These are phyloP conservation scores for Oxygymnocypris stewartii DNA, from an alignment of 2,113 vertebrate species.

Conservation along the genomic window DNA sequence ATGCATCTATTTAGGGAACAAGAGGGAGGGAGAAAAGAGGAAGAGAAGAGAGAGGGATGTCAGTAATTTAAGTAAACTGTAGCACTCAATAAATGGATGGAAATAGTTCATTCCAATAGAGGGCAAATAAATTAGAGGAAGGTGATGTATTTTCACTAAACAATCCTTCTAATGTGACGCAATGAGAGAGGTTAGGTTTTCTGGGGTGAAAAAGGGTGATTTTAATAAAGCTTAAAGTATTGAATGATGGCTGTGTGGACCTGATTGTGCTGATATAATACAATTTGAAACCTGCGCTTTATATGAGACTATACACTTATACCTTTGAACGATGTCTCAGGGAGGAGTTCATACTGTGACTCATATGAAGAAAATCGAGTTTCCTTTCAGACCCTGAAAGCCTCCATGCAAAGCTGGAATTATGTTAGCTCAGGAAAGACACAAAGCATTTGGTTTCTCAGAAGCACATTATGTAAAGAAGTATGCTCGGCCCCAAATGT, in stretches of 20 bases:
- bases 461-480: background rate
- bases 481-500: background rate
- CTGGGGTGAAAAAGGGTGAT: background rate
- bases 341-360: background rate
- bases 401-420: background rate
- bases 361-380: background rate
- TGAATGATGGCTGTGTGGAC: constrained; percentile 20
- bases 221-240: constrained; percentile 26
- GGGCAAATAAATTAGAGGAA: constrained; percentile 31
- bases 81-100: constrained; percentile 11
- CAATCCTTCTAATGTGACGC: constrained; percentile 25
- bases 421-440: constrained; percentile 10
- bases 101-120: constrained; percentile 35
- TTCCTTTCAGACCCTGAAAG: constrained; percentile 3
- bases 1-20: constrained; percentile 27
- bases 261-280: background rate
- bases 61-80: constrained; percentile 9
- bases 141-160: constrained; percentile 42
- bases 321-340: background rate
- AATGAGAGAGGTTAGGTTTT: constrained; percentile 18
- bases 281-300: background rate
- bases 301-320: constrained; percentile 3
- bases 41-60: constrained; percentile 1
- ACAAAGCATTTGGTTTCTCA: constrained; percentile 18
- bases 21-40: background rate